Base-by-base conservation (phyloP, 2,888 invertebrate species). In the Byasa hedistus region DNA sequence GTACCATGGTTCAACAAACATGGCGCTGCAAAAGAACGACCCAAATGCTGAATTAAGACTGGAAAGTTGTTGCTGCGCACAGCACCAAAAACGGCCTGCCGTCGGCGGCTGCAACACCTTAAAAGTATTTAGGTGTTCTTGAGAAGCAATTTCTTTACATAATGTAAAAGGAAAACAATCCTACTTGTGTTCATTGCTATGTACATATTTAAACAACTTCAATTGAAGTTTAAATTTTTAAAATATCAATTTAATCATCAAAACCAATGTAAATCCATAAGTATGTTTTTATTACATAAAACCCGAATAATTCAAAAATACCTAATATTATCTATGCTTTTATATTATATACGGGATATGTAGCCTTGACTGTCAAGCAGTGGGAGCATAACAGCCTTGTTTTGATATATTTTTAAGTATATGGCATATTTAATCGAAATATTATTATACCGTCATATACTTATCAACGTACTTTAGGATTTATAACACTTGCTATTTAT, bases 41-140 rank as follows among this genome's bases (percentile, higher is more conserved):
- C 76, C 73, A 71, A 73, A 73, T 75, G 60, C 66, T 39, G 39
- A 39, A 54, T 69, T 73, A 57, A 57, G 70, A 64, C 73, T 70
- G 76, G 76, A 74, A 76, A 74, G 72, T 74, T 74, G 76, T 68
- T 61, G 70, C 66, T 55, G 52, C 66, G 57, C 58, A 66, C 64
- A 64, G 59, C 58, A 44, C 75, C 75, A 69, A 71, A 75, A 72
- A 70, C 58, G 73, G 76, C 60, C 19, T 64, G 59, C 65, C 57
- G 67, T 70, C 68, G 70, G 51, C 70, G 70, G 61, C 60, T 32
- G 27, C 63, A n/a, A 56, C 48, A 36, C 67, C 57, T 39, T 64
- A 57, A 51, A 67, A 69, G 74, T 70, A 72, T 73, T 72, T 68
- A 69, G 70, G 70, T 70, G 66, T 68, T 61, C 70, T 68, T 70